These are phyloP conservation scores for Parelbella ahira DNA, from an alignment of 2,888 invertebrate species.

Conservation along the genomic window DNA sequence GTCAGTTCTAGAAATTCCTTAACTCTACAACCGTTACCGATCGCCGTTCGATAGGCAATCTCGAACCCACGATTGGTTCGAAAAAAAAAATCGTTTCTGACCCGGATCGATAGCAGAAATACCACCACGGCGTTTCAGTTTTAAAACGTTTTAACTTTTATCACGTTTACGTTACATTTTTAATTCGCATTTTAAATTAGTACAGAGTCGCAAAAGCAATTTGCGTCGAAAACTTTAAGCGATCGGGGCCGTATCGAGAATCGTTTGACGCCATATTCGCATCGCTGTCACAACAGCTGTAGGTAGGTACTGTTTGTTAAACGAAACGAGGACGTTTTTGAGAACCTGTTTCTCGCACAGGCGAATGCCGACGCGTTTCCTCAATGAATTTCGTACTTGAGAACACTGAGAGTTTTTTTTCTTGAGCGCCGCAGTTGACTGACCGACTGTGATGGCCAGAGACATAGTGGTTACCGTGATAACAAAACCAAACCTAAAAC, in stretches of 20 bases:
- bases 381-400: slow-evolving; percentile 48
- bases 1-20: slow-evolving; percentile 35
- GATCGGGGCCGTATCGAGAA: slow-evolving; percentile 19
- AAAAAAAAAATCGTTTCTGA: slow-evolving; percentile 45
- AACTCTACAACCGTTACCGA: slow-evolving; percentile 46
- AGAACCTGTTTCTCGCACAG: slow-evolving; percentile 49
- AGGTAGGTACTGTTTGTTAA: slow-evolving; percentile 42
- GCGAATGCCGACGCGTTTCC: slow-evolving; percentile 43
- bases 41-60: slow-evolving; percentile 57
- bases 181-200: slow-evolving; percentile 24
- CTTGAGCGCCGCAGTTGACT: slow-evolving; percentile 32
- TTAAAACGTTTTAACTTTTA: slow-evolving; percentile 22
- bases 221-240: slow-evolving; percentile 24
- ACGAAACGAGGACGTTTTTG: slow-evolving; percentile 51
- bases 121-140: slow-evolving; percentile 27
- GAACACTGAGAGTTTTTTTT: slow-evolving; percentile 29
- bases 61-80: slow-evolving; percentile 52
- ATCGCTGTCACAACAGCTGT: slow-evolving; percentile 43
- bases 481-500: slow-evolving; percentile 18
- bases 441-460: slow-evolving; percentile 34
- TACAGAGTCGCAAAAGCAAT: slow-evolving; percentile 7
- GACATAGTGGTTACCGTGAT: too few relatives aligned
- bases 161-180: slow-evolving; percentile 18
- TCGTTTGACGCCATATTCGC: slow-evolving; percentile 32
- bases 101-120: slow-evolving; percentile 44